Percentiles rank a stretch among this genome's conserved stretches.
phyloP scores from a whole-genome alignment of 2,888 invertebrate genomes.

The Aleiodes testaceus region DNA sequence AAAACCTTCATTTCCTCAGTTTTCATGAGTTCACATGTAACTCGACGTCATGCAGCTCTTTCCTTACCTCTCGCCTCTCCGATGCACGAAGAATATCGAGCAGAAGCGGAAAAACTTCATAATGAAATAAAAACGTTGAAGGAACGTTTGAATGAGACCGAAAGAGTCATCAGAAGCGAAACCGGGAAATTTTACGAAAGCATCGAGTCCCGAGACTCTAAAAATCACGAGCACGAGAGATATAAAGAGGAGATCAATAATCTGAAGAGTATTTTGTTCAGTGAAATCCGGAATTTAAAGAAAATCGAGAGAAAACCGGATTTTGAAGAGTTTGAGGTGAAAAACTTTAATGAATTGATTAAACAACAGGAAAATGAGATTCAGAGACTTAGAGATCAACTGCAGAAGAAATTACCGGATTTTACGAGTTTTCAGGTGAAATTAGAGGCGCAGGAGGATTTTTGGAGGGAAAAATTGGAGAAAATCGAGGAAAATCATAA shows the following conservation, averaged over 20 bases:
- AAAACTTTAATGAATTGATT: constrained; percentile 73
- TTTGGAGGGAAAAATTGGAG: constrained; percentile 67
- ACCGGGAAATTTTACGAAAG: constrained; percentile 55
- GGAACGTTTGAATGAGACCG: constrained; percentile 78
- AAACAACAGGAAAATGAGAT: constrained; percentile 76
- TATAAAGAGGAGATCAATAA: constrained; percentile 64
- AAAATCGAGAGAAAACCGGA: constrained; percentile 32
- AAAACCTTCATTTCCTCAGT: constrained; percentile 80
- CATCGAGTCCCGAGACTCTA: constrained; percentile 60
- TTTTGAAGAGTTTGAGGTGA: constrained; percentile 57
- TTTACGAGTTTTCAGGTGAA: constrained; percentile 63
- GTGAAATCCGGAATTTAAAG: constrained; percentile 62
- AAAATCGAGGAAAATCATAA: constrained; percentile 64
- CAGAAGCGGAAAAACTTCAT: constrained; percentile 79
- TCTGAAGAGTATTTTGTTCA: constrained; percentile 62
- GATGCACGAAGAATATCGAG: constrained; percentile 72
- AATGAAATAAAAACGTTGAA: constrained; percentile 79
- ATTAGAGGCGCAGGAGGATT: constrained; percentile 63
- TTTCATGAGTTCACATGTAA: constrained; percentile 78
- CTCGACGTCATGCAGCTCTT: constrained; percentile 75
- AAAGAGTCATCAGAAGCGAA: constrained; percentile 74
- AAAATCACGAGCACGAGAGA: constrained; percentile 59
- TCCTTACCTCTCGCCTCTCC: constrained; percentile 57
- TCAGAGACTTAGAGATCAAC: constrained; percentile 73
- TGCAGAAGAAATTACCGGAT: constrained; percentile 65